Conservation (phyloP, 2,888 invertebrate species). For the Eupeodes luniger region DNA sequence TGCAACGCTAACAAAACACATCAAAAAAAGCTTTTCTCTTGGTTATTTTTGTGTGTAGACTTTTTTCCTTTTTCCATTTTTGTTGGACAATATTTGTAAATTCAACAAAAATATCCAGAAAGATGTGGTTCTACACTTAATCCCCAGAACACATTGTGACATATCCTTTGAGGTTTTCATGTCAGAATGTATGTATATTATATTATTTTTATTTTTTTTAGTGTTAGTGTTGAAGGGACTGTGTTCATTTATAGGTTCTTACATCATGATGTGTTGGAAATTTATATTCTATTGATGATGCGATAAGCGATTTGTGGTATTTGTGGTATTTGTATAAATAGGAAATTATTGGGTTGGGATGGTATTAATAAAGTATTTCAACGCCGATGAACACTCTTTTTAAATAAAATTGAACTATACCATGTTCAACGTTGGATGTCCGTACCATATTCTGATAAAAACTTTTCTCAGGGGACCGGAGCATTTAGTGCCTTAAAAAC, state of each 20-base stretch:
- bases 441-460: too few relatives aligned
- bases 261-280: conserved; percentile 25
- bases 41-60: conserved; percentile 14
- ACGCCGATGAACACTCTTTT: too few relatives aligned
- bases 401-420: too few relatives aligned
- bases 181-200: conserved; percentile 20
- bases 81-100: conserved; percentile 42
- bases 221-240: conserved; percentile 8
- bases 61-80: not conserved
- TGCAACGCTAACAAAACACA: conserved; percentile 67
- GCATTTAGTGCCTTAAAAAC: too few relatives aligned
- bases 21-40: conserved; percentile 51
- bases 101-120: conserved; percentile 63
- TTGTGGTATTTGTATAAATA: not conserved
- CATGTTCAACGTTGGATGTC: too few relatives aligned
- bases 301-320: conserved; percentile 5
- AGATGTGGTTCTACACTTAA: conserved; percentile 45
- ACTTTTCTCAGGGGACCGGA: too few relatives aligned
- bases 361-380: not conserved
- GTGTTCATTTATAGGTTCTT: conserved; percentile 8
- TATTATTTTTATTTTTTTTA: too few relatives aligned
- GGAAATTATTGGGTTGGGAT: not conserved
- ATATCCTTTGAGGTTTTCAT: conserved; percentile 29
- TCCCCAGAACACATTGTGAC: conserved; percentile 60
- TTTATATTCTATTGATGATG: conserved; percentile 16